Evolutionary conservation across 2,113 vertebrate species (phyloP).

Genomic region (Rhinogobius similis): DNA sequence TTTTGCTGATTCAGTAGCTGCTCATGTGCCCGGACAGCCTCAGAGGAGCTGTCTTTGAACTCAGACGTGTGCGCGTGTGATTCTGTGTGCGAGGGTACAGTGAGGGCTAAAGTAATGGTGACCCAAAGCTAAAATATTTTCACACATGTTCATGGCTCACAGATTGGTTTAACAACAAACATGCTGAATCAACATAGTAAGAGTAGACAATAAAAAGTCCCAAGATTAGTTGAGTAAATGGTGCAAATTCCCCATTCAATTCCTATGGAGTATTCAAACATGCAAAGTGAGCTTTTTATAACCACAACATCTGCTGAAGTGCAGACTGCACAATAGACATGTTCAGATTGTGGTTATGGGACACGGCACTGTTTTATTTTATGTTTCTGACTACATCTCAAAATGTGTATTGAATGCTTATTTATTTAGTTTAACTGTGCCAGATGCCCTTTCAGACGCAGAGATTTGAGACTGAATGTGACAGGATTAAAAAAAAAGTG

Average conservation of each 20-base stretch:
- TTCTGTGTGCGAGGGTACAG: slow-evolving; percentile 2
- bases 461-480: no score
- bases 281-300: slow-evolving; percentile 21
- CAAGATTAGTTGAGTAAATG: background rate
- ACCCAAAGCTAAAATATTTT: slow-evolving; percentile 19
- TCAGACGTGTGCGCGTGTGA: slow-evolving; percentile 16
- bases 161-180: slow-evolving; percentile 47
- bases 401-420: no score
- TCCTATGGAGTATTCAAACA: slow-evolving; percentile 23
- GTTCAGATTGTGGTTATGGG: no score
- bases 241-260: slow-evolving; percentile 25
- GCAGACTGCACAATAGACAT: no score
- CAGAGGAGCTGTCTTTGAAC: slow-evolving; percentile 51
- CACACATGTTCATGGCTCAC: slow-evolving; percentile 24
- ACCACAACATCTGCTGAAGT: slow-evolving; percentile 28
- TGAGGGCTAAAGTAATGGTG: slow-evolving; percentile 16
- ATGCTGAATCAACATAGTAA: slow-evolving; percentile 55
- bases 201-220: slow-evolving; percentile 9
- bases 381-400: no score
- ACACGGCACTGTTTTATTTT: no score
- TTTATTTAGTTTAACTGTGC: no score
- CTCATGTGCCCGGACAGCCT: slow-evolving; percentile 32
- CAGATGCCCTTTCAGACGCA: no score
- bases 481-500: no score
- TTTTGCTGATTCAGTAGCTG: slow-evolving; percentile 64